Conservation (phyloP, 2,797 vertebrate genomes). For the Spinibarbus caldwelli region DNA sequence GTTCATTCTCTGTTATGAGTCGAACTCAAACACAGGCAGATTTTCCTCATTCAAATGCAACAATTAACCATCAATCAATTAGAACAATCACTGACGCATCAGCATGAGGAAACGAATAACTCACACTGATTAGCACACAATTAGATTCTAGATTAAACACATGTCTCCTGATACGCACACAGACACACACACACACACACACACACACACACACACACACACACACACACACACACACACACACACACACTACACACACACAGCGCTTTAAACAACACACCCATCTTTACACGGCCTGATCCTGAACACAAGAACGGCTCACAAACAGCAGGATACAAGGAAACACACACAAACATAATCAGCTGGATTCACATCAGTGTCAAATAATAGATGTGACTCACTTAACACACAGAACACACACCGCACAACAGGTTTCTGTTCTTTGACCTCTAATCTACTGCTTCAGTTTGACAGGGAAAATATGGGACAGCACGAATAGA, state of each 20-base stretch:
- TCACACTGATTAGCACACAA: conserved; percentile 1
- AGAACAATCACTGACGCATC: not conserved
- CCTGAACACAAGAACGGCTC: not conserved
- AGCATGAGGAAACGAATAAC: not conserved
- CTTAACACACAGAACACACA: not conserved
- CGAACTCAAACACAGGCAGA: not conserved
- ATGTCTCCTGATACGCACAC: not conserved
- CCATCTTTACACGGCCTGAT: not conserved
- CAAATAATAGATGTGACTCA: conserved; percentile 8
- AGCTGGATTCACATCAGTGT: not conserved
- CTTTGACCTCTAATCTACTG: not conserved
- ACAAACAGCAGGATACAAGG: not conserved
- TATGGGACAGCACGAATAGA: not conserved
- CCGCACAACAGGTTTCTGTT: not conserved
- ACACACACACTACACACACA: too few species aligned
- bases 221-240: too few species aligned
- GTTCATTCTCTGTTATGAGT: not conserved
- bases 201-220: too few species aligned
- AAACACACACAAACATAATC: conserved; percentile 2
- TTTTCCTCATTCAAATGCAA: not conserved
- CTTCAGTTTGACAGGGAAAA: not conserved
- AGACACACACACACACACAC: not conserved
- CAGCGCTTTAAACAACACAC: not conserved
- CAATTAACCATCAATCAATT: not conserved
- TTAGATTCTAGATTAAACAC: not conserved